Conservation (phyloP, 2,888 invertebrate genomes). For the Acanthacorydalis orientalis region DNA sequence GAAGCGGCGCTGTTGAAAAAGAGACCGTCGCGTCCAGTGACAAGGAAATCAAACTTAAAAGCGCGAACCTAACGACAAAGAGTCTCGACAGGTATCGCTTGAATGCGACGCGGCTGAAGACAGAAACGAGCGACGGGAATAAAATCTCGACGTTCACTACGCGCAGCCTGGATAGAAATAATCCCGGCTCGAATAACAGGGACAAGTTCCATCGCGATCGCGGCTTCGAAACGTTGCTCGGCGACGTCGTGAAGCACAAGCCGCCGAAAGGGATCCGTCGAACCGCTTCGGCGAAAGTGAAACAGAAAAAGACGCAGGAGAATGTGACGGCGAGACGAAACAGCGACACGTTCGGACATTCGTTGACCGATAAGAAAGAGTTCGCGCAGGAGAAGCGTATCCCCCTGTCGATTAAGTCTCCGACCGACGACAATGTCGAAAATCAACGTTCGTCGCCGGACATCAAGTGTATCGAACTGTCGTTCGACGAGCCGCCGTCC, state of each 20-base stretch:
- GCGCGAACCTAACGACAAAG: neutral
- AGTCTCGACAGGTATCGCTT: conserved; percentile 1
- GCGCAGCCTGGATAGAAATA: conserved; percentile 3
- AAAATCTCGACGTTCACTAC: neutral
- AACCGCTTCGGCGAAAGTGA: conserved; percentile 44
- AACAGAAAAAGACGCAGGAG: conserved; percentile 29
- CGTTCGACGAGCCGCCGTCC: neutral
- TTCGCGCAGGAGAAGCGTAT: neutral
- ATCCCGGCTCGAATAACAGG: neutral
- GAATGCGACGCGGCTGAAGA: neutral
- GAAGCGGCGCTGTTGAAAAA: too few species aligned
- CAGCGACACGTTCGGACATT: conserved; percentile 13
- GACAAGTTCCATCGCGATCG: neutral
- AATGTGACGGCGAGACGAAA: conserved; percentile 27
- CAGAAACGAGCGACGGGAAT: neutral
- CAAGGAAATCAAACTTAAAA: too few species aligned
- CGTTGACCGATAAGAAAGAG: neutral
- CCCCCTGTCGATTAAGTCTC: neutral
- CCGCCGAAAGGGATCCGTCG: conserved; percentile 55
- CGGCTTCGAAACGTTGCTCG: conserved; percentile 4
- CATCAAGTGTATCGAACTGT: neutral
- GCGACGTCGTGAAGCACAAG: conserved; percentile 41
- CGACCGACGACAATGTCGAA: neutral
- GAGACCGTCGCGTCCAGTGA: too few species aligned
- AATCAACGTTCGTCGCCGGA: neutral